These are phyloP conservation scores for Xerus inauris DNA, from an alignment of 2,113 vertebrate genomes.

Conservation along the genomic window DNA sequence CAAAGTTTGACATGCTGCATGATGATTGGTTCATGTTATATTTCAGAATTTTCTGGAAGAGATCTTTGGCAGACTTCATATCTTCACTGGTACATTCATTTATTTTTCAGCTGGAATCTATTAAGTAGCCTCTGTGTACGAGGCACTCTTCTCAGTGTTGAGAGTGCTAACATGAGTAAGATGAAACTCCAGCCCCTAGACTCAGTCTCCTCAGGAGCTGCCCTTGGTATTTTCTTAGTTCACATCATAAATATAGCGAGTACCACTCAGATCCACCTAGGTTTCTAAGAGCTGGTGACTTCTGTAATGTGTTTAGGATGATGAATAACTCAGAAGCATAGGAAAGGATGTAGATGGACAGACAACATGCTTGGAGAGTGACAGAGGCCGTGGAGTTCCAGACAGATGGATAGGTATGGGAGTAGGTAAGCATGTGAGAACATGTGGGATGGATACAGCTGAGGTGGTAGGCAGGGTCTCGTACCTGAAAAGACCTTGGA, in stretches of 20 bases:
- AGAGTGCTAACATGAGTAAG: neutral
- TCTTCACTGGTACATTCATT: neutral
- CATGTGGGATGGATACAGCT: neutral
- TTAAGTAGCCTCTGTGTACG: neutral
- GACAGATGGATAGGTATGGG: neutral
- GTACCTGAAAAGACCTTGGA: neutral
- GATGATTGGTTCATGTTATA: neutral
- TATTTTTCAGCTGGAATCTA: neutral
- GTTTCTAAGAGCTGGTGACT: neutral
- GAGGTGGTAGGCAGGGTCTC: neutral
- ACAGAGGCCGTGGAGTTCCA: neutral
- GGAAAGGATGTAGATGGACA: neutral
- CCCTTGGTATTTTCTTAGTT: neutral
- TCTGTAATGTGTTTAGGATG: neutral
- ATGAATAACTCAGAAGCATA: neutral
- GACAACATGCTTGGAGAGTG: neutral
- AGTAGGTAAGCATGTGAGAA: neutral
- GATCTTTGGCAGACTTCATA: neutral
- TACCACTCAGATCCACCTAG: neutral
- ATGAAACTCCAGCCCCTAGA: neutral
- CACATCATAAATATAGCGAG: neutral
- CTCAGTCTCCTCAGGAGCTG: neutral
- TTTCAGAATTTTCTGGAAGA: conserved; percentile 16
- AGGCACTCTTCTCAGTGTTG: neutral
- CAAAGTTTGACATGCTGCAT: neutral